Conservation (phyloP, 2,888 invertebrate species). For the Andrena fulva region DNA sequence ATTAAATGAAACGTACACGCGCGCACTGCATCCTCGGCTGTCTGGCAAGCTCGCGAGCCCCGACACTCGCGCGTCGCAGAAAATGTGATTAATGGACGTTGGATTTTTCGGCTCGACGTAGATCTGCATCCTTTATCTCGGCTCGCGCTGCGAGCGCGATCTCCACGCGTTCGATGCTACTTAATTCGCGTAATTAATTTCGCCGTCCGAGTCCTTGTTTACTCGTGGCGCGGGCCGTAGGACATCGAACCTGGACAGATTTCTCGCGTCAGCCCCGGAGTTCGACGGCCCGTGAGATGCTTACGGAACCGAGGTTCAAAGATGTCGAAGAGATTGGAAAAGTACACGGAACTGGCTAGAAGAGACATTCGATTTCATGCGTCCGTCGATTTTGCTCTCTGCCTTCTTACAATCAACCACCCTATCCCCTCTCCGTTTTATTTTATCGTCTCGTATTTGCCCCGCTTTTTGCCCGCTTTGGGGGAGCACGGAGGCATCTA, state of each 20-base stretch:
- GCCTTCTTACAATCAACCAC: slow-evolving; percentile 41
- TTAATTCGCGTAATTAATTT: slow-evolving; percentile 33
- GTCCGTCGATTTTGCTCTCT: slow-evolving; percentile 32
- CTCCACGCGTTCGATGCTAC: neutral
- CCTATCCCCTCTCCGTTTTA: slow-evolving; percentile 11
- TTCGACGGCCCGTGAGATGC: slow-evolving; percentile 4
- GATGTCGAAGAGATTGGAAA: slow-evolving; percentile 38
- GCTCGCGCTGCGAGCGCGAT: neutral
- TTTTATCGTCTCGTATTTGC: slow-evolving; percentile 51
- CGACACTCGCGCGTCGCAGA: neutral
- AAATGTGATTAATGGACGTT: slow-evolving; percentile 24
- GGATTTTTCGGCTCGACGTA: slow-evolving; percentile 11
- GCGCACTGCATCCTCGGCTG: neutral
- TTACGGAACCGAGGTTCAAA: slow-evolving; percentile 31
- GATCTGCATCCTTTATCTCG: neutral
- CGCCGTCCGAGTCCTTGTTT: neutral
- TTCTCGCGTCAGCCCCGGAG: neutral
- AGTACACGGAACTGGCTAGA: slow-evolving; percentile 24
- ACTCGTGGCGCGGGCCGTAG: neutral
- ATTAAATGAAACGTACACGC: slow-evolving; percentile 45
- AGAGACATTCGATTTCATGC: slow-evolving; percentile 41
- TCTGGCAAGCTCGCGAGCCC: neutral
- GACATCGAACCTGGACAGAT: neutral
- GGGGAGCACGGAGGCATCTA: slow-evolving; percentile 26
- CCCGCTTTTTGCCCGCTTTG: slow-evolving; percentile 28